Conservation (phyloP, 2,113 vertebrate genomes). For the Murina feae region DNA sequence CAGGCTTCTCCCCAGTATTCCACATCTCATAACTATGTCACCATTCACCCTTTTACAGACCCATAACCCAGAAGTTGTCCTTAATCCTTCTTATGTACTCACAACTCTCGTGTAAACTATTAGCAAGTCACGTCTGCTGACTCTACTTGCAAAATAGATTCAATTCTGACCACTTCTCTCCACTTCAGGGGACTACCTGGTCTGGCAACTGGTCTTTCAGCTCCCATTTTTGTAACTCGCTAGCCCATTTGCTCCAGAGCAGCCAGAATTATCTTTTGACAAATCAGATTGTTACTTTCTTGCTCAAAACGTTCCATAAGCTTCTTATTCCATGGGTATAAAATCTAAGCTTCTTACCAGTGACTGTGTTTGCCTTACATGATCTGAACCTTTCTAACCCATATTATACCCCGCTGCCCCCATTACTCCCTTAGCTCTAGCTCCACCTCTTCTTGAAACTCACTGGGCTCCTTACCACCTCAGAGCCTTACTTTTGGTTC, state of each 20-base stretch:
- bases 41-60: neutral
- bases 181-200: neutral
- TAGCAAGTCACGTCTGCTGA: neutral
- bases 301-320: neutral
- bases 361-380: neutral
- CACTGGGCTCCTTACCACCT: neutral
- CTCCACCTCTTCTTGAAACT: neutral
- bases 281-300: neutral
- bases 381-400: neutral
- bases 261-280: neutral
- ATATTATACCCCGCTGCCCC: fast-evolving
- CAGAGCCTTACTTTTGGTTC: neutral
- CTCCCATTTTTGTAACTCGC: neutral
- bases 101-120: neutral
- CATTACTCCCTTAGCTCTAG: neutral
- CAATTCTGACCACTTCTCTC: neutral
- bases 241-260: neutral
- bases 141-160: neutral
- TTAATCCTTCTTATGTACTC: neutral
- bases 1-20: neutral
- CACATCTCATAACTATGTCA: neutral
- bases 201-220: neutral
- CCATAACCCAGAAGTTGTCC: neutral
- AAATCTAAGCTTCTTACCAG: neutral
- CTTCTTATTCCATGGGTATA: neutral